Percentiles rank a stretch among this genome's conserved stretches.
phyloP scores from a whole-genome alignment of 2,797 vertebrate species.

The Muscicapa comitata region DNA sequence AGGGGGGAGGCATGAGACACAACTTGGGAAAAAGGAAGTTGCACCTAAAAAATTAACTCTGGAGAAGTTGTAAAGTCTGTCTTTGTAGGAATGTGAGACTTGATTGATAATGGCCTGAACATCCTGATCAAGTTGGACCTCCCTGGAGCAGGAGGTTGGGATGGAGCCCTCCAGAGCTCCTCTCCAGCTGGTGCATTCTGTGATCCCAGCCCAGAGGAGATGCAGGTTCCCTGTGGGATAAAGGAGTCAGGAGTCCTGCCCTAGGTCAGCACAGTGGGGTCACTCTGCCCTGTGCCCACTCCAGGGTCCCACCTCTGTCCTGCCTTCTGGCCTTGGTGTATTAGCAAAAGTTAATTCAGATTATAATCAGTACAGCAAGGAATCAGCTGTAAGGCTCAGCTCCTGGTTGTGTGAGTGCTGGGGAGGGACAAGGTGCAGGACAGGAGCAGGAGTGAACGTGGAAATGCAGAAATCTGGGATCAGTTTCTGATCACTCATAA shows the following conservation, averaged over 20 bases:
- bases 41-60: too few relatives aligned
- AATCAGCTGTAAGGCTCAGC: not conserved
- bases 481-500: rapidly evolving
- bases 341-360: not conserved
- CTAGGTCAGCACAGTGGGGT: not conserved
- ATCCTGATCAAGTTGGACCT: not conserved
- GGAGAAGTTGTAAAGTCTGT: not conserved
- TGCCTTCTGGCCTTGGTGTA: not conserved
- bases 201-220: rapidly evolving
- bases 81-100: not conserved
- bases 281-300: not conserved
- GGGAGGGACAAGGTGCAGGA: not conserved
- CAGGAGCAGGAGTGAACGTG: not conserved
- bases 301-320: not conserved
- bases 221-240: not conserved
- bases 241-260: not conserved
- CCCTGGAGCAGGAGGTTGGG: not conserved
- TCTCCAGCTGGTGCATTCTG: not conserved
- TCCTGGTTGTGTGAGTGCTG: not conserved
- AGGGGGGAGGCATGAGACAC: not conserved
- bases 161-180: not conserved
- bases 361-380: not conserved
- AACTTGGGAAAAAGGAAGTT: not conserved
- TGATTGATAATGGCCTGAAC: rapidly evolving
- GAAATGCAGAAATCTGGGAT: not conserved